Evolutionary conservation across 2,113 vertebrate genomes (phyloP).

Genomic region (Alces alces): DNA sequence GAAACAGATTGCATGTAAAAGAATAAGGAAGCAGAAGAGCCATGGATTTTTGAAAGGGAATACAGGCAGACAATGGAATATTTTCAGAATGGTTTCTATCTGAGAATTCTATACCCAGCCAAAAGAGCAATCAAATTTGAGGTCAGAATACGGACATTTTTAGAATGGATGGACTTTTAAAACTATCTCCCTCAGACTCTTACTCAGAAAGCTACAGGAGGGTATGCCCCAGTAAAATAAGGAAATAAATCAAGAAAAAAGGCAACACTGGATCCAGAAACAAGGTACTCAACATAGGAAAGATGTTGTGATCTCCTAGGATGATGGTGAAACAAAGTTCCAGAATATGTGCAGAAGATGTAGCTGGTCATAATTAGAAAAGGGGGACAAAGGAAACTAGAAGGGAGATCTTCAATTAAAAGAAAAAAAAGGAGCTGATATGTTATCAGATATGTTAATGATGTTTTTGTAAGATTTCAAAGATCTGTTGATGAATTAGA

Average conservation of each 20-base stretch:
- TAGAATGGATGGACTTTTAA: neutral
- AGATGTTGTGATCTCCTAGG: neutral
- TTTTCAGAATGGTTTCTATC: neutral
- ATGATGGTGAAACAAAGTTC: neutral
- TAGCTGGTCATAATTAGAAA: neutral
- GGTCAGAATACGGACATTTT: neutral
- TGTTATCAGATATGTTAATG: neutral
- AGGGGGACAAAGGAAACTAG: neutral
- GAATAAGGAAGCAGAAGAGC: neutral
- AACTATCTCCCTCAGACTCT: neutral
- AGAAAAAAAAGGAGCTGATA: neutral
- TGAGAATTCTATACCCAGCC: neutral
- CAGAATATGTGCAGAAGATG: neutral
- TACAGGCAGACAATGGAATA: neutral
- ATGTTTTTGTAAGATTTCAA: neutral
- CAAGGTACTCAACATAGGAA: neutral
- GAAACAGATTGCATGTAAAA: neutral
- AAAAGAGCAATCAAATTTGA: neutral
- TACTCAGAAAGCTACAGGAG: neutral
- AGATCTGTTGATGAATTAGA: neutral
- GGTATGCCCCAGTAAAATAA: neutral
- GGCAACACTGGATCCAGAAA: neutral
- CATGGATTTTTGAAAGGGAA: neutral
- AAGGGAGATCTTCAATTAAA: neutral
- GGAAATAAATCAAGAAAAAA: neutral